Conservation (phyloP, 2,888 invertebrate species). For the Scaptomyza caliginosa region DNA sequence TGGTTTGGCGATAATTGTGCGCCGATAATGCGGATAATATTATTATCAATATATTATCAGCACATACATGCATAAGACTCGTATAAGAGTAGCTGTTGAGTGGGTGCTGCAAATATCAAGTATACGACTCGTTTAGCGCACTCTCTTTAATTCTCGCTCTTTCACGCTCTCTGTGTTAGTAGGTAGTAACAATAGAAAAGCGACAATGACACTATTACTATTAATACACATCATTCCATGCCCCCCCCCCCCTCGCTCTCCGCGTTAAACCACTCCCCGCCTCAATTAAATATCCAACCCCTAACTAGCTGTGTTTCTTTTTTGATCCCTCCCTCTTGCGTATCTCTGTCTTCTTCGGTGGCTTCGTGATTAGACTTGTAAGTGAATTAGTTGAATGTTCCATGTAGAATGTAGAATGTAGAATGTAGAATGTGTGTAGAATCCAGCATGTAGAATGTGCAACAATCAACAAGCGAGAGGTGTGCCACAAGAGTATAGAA, state of each 20-base stretch:
- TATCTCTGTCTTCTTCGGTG: neutral
- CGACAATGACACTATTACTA: slow-evolving; percentile 76
- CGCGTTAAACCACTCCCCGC: neutral
- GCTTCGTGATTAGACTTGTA: slow-evolving; percentile 67
- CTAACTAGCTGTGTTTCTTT: neutral
- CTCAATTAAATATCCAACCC: slow-evolving; percentile 8
- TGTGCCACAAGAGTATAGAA: slow-evolving; percentile 19
- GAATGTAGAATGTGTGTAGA: slow-evolving; percentile 4
- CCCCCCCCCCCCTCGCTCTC: neutral
- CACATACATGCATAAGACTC: neutral
- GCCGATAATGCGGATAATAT: slow-evolving; percentile 60
- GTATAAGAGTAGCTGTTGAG: neutral
- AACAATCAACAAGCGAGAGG: slow-evolving; percentile 36
- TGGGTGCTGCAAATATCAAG: slow-evolving; percentile 31
- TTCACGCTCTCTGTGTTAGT: neutral
- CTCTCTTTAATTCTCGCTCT: neutral
- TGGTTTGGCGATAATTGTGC: slow-evolving; percentile 44
- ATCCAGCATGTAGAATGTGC: slow-evolving; percentile 8
- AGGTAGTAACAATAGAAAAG: slow-evolving; percentile 18
- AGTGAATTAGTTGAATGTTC: slow-evolving; percentile 67
- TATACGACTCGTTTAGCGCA: slow-evolving; percentile 38
- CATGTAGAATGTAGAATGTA: slow-evolving; percentile 31
- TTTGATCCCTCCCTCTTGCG: neutral
- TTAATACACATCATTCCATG: slow-evolving; percentile 28
- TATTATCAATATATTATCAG: slow-evolving; percentile 40